A percentile compares a stretch with the other conserved stretches of the same genome.
Evolutionary conservation across 2,113 vertebrate species (phyloP).

Genomic region (Strigops habroptila): DNA sequence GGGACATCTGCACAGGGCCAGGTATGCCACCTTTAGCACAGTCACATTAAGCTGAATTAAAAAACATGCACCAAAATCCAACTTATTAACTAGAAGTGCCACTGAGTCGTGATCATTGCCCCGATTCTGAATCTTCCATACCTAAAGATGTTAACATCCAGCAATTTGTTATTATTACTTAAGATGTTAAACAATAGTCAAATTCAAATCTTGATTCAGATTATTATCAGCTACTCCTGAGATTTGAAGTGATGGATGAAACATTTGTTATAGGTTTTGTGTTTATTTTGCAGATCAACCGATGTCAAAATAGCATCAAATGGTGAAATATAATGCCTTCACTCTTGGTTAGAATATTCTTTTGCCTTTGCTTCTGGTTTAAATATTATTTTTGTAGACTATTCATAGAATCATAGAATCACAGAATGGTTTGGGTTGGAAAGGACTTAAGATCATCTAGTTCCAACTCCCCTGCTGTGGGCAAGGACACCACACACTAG

Average conservation of each 20-base stretch:
- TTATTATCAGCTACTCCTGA: background rate
- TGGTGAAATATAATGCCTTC: background rate
- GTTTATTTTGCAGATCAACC: background rate
- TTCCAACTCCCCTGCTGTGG: background rate
- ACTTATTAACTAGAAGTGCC: background rate
- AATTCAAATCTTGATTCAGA: background rate
- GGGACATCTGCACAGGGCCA: background rate
- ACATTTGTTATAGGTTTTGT: accelerated
- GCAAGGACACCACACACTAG: background rate
- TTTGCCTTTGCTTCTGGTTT: background rate
- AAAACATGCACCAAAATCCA: background rate
- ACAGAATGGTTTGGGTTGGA: background rate
- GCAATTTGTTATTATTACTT: background rate
- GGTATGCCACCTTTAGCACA: background rate
- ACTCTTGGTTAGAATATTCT: background rate
- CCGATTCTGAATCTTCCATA: background rate
- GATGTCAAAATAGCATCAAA: background rate
- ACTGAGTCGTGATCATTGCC: background rate
- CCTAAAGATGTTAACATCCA: background rate
- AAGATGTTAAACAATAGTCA: background rate
- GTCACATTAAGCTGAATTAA: background rate
- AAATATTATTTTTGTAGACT: background rate
- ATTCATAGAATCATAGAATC: background rate
- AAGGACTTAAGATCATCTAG: background rate
- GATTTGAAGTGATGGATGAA: background rate